Base-by-base conservation (phyloP, 2,113 vertebrate genomes). In the Gobius niger region DNA sequence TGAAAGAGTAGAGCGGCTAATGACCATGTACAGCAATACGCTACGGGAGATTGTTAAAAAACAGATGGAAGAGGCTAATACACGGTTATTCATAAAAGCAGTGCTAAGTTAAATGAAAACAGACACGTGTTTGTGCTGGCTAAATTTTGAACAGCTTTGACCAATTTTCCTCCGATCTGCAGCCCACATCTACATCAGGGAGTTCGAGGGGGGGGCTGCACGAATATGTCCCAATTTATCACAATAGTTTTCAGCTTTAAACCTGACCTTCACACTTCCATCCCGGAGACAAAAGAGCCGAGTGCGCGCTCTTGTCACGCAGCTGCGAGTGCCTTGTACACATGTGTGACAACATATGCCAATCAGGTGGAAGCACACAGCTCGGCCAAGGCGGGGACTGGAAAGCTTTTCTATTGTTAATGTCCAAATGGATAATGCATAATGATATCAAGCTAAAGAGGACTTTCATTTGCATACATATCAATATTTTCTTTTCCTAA, bases 401-500 rank as follows among this genome's bases (percentile, higher is more conserved):
- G 80, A 89, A 84, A 70, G 83, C 82, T 88, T 88, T 89, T 85
- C 83, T 88, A 82, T 91, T 91, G 86, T 89, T 87, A 78, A 82
- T 82, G 82, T 82, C 80, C 83, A 77, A 88, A 87, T 87, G 85
- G 86, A 87, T 81, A 85, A 82, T 72, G 82, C 84, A 90, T 90
- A 82, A 87, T 85, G 83, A 61, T 82, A 78, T 77, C 82, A 88
- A 89, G 75, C 74, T 66, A 86, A 80, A 92, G 85, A 87, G 73
- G 76, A 85, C 70, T 87, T 79, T 65, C 72, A 93, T 92, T 92
- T 92, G 88, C 86, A 93, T 92, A 91, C 92, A 90, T 92, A 92
- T 91, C 74, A 91, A 92, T 92, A 92, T 92, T 90, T 92, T 89
- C 74, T 87, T 91, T 89, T 88, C 83, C 85, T 91, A 91, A 93